These are phyloP conservation scores for Drosophila nikananu DNA, from an alignment of 1,140 invertebrate species.

Conservation along the genomic window DNA sequence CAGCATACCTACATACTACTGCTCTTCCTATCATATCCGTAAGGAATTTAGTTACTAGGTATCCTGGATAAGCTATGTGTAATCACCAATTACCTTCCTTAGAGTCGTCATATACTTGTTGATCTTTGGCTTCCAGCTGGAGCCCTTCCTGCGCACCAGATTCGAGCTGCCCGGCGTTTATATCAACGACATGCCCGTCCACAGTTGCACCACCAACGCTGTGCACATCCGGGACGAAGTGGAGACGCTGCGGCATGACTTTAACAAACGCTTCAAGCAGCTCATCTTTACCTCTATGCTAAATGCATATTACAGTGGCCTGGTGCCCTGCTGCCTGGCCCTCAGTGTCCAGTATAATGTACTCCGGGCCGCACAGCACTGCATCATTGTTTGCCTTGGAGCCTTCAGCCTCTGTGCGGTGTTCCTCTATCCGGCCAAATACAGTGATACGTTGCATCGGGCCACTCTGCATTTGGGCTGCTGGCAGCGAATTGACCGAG, in stretches of 20 bases:
- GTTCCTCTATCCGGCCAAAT: slow-evolving; percentile 90
- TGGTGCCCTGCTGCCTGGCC: slow-evolving; percentile 95
- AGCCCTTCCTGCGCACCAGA: slow-evolving; percentile 89
- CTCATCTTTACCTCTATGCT: slow-evolving; percentile 95
- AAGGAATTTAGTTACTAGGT: slow-evolving; percentile 85
- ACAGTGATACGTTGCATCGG: slow-evolving; percentile 95
- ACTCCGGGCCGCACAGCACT: slow-evolving; percentile 93
- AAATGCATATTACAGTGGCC: slow-evolving; percentile 96
- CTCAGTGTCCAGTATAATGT: slow-evolving; percentile 95
- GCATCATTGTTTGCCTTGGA: slow-evolving; percentile 92
- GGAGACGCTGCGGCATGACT: slow-evolving; percentile 93
- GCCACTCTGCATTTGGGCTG: slow-evolving; percentile 95
- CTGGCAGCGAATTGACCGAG: slow-evolving; percentile 89
- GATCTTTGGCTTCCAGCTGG: slow-evolving; percentile 91
- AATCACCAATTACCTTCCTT: not conserved
- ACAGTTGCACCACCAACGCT: slow-evolving; percentile 90
- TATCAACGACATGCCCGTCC: slow-evolving; percentile 86
- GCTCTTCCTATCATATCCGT: slow-evolving; percentile 93
- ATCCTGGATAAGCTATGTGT: not conserved
- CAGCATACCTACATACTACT: slow-evolving; percentile 66
- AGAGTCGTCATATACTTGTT: slow-evolving; percentile 92
- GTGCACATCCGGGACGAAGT: slow-evolving; percentile 93
- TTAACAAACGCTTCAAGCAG: slow-evolving; percentile 95
- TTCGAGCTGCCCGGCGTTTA: slow-evolving; percentile 84
- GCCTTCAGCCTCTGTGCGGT: slow-evolving; percentile 92